These are phyloP conservation scores for Schizothorax lantsangensis DNA, from an alignment of 2,797 vertebrate genomes.

Conservation along the genomic window DNA sequence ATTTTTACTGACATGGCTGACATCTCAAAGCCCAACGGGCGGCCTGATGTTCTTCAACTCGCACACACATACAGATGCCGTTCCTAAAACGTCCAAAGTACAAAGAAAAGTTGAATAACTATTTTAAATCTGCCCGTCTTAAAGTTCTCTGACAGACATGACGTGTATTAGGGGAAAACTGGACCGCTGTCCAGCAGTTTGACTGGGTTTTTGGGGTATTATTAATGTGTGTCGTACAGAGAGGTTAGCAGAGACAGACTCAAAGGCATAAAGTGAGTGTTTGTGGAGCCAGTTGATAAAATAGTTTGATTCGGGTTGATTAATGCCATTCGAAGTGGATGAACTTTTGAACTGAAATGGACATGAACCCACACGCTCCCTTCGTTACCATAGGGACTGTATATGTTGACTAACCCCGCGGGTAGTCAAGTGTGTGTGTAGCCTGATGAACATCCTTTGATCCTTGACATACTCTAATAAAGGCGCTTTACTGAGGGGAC, in stretches of 20 bases:
- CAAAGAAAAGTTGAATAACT: constrained; percentile 6
- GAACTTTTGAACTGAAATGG: constrained; percentile 33
- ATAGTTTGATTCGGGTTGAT: constrained; percentile 19
- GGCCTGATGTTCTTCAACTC: neutral
- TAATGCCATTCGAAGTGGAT: constrained; percentile 1
- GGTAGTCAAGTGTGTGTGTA: constrained; percentile 29
- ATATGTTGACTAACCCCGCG: constrained; percentile 1
- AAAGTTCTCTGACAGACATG: constrained; percentile 15
- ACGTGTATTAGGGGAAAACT: constrained; percentile 5
- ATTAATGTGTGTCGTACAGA: neutral
- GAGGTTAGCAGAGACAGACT: neutral
- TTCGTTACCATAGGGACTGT: constrained; percentile 26
- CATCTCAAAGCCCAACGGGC: constrained; percentile 11
- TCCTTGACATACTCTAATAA: constrained; percentile 26
- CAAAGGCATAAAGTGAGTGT: neutral
- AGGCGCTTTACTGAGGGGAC: constrained; percentile 22
- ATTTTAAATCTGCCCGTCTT: constrained; percentile 5
- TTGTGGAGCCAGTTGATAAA: constrained; percentile 26
- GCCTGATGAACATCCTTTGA: constrained; percentile 28
- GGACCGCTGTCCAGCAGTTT: neutral
- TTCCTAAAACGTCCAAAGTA: constrained; percentile 19
- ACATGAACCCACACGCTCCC: constrained; percentile 1
- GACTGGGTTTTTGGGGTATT: neutral
- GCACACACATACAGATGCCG: neutral
- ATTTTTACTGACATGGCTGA: constrained; percentile 47